A percentile compares a stretch with the other conserved stretches of the same genome.
These are phyloP conservation scores for Neofelis nebulosa DNA, from an alignment of 2,113 vertebrate species.

Conservation along the genomic window DNA sequence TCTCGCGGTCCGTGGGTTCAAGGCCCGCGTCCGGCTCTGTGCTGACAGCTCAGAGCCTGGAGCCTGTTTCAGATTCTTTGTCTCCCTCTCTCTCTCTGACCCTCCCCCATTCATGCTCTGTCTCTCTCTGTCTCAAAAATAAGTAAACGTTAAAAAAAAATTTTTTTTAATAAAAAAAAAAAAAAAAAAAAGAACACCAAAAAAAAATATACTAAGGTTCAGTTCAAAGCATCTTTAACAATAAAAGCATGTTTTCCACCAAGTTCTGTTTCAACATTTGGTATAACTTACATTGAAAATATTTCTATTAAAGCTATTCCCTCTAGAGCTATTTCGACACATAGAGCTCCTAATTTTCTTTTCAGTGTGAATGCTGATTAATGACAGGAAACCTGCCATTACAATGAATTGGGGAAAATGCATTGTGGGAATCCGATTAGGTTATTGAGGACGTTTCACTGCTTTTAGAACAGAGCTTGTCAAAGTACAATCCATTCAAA, in stretches of 20 bases:
- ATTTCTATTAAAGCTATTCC: slow-evolving; percentile 2
- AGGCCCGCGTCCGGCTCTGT: no score
- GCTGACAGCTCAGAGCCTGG: no score
- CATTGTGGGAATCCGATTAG: not conserved
- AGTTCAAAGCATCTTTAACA: not conserved
- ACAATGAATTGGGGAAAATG: not conserved
- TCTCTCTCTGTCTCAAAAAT: no score
- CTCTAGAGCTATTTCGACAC: slow-evolving; percentile 41
- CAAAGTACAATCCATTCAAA: slow-evolving; percentile 19
- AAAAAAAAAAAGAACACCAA: not conserved
- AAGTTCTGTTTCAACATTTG: slow-evolving; percentile 42
- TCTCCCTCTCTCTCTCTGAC: no score
- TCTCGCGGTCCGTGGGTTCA: no score
- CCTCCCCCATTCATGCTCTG: no score
- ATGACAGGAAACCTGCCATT: slow-evolving; percentile 42
- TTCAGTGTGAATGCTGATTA: not conserved
- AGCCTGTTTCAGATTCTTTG: no score
- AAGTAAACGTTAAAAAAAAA: no score
- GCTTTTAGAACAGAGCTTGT: slow-evolving; percentile 39
- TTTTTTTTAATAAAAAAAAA: no score
- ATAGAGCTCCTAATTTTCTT: slow-evolving; percentile 43
- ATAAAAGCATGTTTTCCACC: not conserved
- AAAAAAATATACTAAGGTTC: not conserved
- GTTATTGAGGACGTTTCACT: slow-evolving; percentile 1
- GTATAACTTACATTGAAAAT: not conserved